phyloP scores from a whole-genome alignment of 2,888 invertebrate genomes.

The Lithophane ornitopus region DNA sequence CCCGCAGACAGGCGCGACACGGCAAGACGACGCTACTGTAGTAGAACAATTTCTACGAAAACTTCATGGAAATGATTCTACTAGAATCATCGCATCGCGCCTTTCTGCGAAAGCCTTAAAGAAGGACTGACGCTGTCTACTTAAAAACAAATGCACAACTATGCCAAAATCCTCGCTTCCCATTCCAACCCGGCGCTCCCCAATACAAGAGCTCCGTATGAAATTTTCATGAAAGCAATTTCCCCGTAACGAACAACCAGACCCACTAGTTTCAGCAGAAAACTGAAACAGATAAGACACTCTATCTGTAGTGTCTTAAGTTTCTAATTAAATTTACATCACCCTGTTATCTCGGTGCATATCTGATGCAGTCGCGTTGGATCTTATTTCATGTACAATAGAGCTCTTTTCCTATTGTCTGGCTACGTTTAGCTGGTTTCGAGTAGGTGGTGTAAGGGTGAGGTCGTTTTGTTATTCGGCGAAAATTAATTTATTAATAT shows the following conservation, averaged over 20 bases:
- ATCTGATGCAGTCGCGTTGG: slow-evolving; percentile 53
- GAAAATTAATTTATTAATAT: slow-evolving; percentile 53
- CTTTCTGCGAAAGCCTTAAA: too few species aligned
- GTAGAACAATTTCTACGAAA: too few species aligned
- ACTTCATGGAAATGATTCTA: too few species aligned
- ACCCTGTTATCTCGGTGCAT: slow-evolving; percentile 67
- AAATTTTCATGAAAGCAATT: slow-evolving; percentile 64
- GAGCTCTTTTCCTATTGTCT: slow-evolving; percentile 50
- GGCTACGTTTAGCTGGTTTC: slow-evolving; percentile 11
- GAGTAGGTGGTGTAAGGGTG: slow-evolving; percentile 34
- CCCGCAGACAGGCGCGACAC: too few species aligned
- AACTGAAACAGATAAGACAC: slow-evolving; percentile 60
- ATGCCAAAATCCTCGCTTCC: slow-evolving; percentile 7
- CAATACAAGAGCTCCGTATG: slow-evolving; percentile 47
- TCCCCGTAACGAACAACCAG: slow-evolving; percentile 42
- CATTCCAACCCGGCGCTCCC: slow-evolving; percentile 23
- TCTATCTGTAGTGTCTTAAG: slow-evolving; percentile 63
- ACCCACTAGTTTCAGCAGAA: slow-evolving; percentile 46
- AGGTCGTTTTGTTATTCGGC: slow-evolving; percentile 19
- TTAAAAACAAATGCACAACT: slow-evolving; percentile 13
- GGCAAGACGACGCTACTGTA: too few species aligned
- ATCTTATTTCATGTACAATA: slow-evolving; percentile 56
- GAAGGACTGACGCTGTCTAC: neutral
- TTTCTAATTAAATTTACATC: slow-evolving; percentile 76
- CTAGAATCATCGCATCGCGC: too few species aligned